A percentile compares a stretch with the other conserved stretches of the same genome.
Evolutionary conservation across 2,113 vertebrate species (phyloP).

Genomic region (Neofelis nebulosa): DNA sequence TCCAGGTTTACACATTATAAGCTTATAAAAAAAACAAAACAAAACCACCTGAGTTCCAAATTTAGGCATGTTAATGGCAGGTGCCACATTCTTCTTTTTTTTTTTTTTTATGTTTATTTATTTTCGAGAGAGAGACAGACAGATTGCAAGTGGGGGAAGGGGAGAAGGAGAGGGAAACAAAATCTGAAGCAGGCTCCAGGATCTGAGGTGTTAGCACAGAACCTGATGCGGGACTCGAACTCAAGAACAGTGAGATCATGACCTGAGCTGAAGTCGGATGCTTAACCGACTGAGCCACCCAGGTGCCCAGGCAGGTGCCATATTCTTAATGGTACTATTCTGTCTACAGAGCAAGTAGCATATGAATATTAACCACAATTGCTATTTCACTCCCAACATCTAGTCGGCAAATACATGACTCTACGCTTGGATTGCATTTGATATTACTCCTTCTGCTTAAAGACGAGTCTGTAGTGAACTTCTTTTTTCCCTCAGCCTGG

Average conservation of each 20-base stretch:
- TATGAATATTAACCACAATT: background rate
- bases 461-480: background rate
- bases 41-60: background rate
- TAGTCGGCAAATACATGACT: background rate
- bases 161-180: no score
- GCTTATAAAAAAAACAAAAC: background rate
- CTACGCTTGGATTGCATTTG: background rate
- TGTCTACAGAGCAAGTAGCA: background rate
- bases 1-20: background rate
- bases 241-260: no score
- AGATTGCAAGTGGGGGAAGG: no score
- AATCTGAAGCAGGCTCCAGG: no score
- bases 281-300: no score
- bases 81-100: no score
- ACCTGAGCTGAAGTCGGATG: no score
- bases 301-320: background rate
- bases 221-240: no score
- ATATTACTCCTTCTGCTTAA: background rate
- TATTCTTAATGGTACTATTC: background rate
- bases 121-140: no score
- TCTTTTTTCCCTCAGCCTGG: background rate
- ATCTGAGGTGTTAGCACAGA: no score
- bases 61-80: background rate
- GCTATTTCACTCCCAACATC: background rate
- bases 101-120: no score